Conservation (phyloP, 1,140 invertebrate genomes). For the Onthophagus taurus region DNA sequence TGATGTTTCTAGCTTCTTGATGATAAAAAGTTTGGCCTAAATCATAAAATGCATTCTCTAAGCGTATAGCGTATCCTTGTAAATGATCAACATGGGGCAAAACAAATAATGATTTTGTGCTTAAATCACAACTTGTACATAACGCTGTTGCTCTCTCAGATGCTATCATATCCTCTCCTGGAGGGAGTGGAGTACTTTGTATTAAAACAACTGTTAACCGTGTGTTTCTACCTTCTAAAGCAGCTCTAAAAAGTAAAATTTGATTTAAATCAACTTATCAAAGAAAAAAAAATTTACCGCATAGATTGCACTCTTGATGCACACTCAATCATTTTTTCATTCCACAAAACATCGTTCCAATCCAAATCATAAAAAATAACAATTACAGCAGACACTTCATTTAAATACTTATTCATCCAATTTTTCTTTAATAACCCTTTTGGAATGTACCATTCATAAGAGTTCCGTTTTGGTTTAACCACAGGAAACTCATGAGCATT, state of each 20-base stretch:
- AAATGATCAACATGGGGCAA: constrained; percentile 81
- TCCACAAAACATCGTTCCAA: constrained; percentile 91
- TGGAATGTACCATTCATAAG: constrained; percentile 92
- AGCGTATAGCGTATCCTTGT: constrained; percentile 58
- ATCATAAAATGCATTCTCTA: constrained; percentile 91
- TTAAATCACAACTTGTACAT: constrained; percentile 83
- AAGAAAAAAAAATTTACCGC: constrained; percentile 55
- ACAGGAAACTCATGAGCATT: constrained; percentile 79
- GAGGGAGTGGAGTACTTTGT: constrained; percentile 65
- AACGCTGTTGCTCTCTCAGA: constrained; percentile 81
- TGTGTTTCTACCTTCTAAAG: constrained; percentile 71
- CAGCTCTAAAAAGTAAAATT: constrained; percentile 28
- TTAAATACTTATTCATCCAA: constrained; percentile 93
- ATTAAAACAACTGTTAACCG: constrained; percentile 82
- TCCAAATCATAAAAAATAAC: constrained; percentile 95
- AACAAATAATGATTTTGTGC: constrained; percentile 85
- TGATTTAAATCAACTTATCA: too few species aligned
- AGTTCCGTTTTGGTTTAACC: constrained; percentile 81
- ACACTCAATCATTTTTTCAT: constrained; percentile 90
- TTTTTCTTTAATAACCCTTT: constrained; percentile 92
- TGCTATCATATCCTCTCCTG: constrained; percentile 75
- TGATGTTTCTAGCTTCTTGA: constrained; percentile 76
- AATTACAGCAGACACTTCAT: constrained; percentile 82
- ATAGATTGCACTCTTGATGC: constrained; percentile 80
- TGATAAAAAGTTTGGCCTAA: constrained; percentile 88